Conservation (phyloP, 2,797 vertebrate genomes). For the Aldrovandia affinis region DNA sequence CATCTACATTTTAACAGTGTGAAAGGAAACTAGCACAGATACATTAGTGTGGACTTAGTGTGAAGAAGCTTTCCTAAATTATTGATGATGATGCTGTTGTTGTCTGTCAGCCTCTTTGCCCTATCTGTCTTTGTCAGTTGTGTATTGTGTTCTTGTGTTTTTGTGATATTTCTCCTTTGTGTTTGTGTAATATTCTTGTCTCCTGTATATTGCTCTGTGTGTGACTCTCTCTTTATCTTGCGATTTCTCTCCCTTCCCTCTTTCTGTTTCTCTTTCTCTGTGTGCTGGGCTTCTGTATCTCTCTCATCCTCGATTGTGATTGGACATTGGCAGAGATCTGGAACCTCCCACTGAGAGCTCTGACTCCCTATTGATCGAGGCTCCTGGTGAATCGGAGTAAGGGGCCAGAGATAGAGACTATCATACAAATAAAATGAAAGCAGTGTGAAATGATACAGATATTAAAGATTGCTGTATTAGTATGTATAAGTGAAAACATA, state of each 20-base stretch:
- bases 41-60: not conserved
- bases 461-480: not conserved
- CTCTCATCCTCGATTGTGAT: conserved; percentile 69
- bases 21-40: not conserved
- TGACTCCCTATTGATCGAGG: conserved; percentile 87
- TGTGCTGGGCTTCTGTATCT: conserved; percentile 46
- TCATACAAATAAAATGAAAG: conserved; percentile 38
- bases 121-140: not conserved
- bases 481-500: not conserved
- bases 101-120: not conserved
- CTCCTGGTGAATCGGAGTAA: conserved; percentile 90
- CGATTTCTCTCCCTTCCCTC: conserved; percentile 58
- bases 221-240: conserved; percentile 74
- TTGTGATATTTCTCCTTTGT: conserved; percentile 23
- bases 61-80: not conserved
- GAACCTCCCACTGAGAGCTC: conserved; percentile 88
- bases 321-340: conserved; percentile 86
- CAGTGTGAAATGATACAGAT: not conserved
- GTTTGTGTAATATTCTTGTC: conserved; percentile 45
- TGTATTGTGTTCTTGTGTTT: conserved; percentile 31
- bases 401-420: conserved; percentile 73
- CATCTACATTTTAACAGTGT: not conserved
- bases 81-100: not conserved
- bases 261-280: conserved; percentile 35
- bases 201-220: conserved; percentile 63